Base-by-base conservation (phyloP, 2,113 vertebrate species). In the Stictonetta naevosa region DNA sequence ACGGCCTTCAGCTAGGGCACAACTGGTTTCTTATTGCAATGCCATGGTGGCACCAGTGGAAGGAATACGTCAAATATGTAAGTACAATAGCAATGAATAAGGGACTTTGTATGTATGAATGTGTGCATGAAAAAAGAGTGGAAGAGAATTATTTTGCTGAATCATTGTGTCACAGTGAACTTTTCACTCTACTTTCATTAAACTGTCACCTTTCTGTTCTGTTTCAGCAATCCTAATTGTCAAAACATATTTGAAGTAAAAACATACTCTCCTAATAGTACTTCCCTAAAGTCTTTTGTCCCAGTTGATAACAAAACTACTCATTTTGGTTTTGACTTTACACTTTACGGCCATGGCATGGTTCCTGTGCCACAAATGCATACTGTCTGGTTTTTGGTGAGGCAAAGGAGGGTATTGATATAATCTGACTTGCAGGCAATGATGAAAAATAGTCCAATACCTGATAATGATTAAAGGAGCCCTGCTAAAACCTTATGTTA, bases 11-110 rank as follows among this genome's bases (percentile, higher is more conserved):
- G 91, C 98, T 98, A 67, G 98, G 98, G 74, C 99, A 99, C 95
- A 99, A 99, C 97, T 99, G 99, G 99, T 99, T 99, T 96, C 99
- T 99, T 96, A 99, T 99, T 97, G 99, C 99, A n/a, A 99, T 99
- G 97, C 98, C 99, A 36, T 99, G 99, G 99, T 99, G 99, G 99
- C 99, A 99, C 67, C 98, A 99, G 87, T 99, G 99, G 99, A 99
- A 99, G 92, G 99, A 99, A 92, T 99, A 99, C 67, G 99, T 99
- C 84, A 99, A 99, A 99, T 99, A 99, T 21, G 99, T 99, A 96
- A 99, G 99, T 99, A 93, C n/a, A 40, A 25, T 19, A 34, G 34
- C 29, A 52, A 28, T n/a, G 33, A 46, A 23, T 28, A 26, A 81
- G 18, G n/a, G 38, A 50, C 53, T 53, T 50, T 83, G 14, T 36